Base-by-base conservation (phyloP, 2,797 vertebrate species). In the Tachyglossus aculeatus region DNA sequence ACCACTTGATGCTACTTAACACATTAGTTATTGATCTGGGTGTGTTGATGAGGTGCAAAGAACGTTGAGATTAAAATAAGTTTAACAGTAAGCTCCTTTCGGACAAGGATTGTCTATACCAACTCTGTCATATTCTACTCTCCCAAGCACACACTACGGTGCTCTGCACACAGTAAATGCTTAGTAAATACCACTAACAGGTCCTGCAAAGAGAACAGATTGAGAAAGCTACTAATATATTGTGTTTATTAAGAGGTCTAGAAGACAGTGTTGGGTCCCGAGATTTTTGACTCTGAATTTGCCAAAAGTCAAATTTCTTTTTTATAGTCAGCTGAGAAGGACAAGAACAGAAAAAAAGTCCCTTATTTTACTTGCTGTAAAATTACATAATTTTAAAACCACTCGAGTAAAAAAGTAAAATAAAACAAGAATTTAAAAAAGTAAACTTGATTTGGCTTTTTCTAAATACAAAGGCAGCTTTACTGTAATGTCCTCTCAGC, bases 341-440 rank as follows among this genome's bases (percentile, higher is more conserved):
- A 60, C 25, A 9, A 80, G 65, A 74, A 61, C 43, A 80, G 83
- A 81, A 80, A 6, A 65, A 63, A 83, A 81, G 53, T 29, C 8
- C 21, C 15, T 19, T 19, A 70, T 70, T 68, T 15, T 33, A 45
- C 22, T 32, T 69, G 60, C 31, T 57, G 56, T 10, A 38, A 81
- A 87, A 86, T 82, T 80, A 86, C 1, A 88, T 78, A 75, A 50
- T 84, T 81, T 18, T 22, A 50, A 66, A 75, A 66, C 32, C 50
- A 78, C 69, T 54, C 55, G 71, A 71, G 44, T 4, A 10, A 68
- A 81, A 65, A 8, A 71, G 29, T 25, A 25, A 67, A 19, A 56
- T 59, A 66, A 67, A 38, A 12, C 21, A 75, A 67, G 44, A 63
- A 64, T 9, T 31, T 55, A 58, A 15, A 57, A 36, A 41, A 14